phyloP scores from a whole-genome alignment of 2,888 invertebrate genomes.

The Scrobipalpa atriplicella region DNA sequence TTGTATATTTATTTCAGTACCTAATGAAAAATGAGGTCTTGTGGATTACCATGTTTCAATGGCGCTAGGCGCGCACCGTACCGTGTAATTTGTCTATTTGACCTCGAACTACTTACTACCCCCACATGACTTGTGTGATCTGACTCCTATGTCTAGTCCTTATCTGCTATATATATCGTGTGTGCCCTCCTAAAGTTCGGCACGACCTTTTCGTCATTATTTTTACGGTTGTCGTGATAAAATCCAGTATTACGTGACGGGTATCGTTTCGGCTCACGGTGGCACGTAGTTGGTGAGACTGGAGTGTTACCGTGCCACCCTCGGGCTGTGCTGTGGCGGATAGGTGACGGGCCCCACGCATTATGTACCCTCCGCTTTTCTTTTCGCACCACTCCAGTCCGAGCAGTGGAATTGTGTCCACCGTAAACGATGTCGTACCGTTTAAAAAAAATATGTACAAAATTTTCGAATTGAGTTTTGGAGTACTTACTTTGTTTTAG shows the following conservation, averaged over 20 bases:
- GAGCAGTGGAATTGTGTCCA: not conserved
- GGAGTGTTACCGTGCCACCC: not conserved
- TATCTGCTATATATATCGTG: not conserved
- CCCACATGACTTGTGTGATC: not conserved
- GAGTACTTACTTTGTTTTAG: too few relatives aligned
- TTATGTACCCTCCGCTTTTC: not conserved
- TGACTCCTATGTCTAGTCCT: not conserved
- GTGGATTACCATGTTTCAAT: too few relatives aligned
- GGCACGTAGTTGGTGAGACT: not conserved
- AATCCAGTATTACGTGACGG: constrained; percentile 1
- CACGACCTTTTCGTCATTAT: not conserved
- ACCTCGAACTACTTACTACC: too few relatives aligned
- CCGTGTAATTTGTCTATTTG: too few relatives aligned
- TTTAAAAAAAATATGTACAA: too few relatives aligned
- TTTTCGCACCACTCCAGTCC: not conserved
- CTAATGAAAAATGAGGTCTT: too few relatives aligned
- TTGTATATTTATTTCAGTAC: too few relatives aligned
- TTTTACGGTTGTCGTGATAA: constrained; percentile 7
- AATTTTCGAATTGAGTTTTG: too few relatives aligned
- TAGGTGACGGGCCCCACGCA: constrained; percentile 3
- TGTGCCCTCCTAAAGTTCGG: constrained; percentile 5
- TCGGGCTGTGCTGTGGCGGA: not conserved
- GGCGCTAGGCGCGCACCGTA: too few relatives aligned
- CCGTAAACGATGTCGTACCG: too few relatives aligned
- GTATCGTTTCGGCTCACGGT: not conserved